Base-by-base conservation (phyloP, 2,797 vertebrate species). In the Gambelia wislizenii region DNA sequence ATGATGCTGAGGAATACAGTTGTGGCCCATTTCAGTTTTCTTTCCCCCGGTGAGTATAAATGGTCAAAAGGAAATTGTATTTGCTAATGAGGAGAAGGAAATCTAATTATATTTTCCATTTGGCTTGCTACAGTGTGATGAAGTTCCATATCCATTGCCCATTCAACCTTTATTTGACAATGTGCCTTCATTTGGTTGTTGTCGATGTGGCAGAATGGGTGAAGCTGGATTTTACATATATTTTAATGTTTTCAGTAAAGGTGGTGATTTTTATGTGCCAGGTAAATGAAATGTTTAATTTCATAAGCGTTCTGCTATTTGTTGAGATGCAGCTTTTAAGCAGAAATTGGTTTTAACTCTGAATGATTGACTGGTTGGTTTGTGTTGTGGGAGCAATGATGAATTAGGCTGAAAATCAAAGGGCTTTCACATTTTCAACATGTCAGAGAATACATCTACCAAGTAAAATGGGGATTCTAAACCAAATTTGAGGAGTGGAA, bases 401-500 rank as follows among this genome's bases (percentile, higher is more conserved):
- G 22, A 25, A 47, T 0, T 1, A 49, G 92, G 78, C 44, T 49
- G 42, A 87, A 93, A 64, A 33, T 67, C 88, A 88, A 14, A 16
- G 20, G 52, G 42, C 22, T 33, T 87, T 80, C n/a, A 88, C 13
- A 70, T 47, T 36, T 1, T 39, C 61, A 84, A 54, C 47, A 27
- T 82, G 22, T 61, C 27, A 49, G 9, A 25, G 36, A 72, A 89
- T 8, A 13, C 36, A 72, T 72, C 3, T 44, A 39, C 27, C 18
- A 44, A 75, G 80, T 33, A 89, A n/a, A 77, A 84, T 90, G 70
- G 77, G 59, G 42, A 14, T 47, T 12, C 4, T 80, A 78, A 91
- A 87, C 44, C 44, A 54, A 90, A 90, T 22, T 83, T 86, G 59
- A 61, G 27, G 16, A 33, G 78, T 49, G 72, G 92, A 85, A 82